Percentiles rank a stretch among this genome's conserved stretches.
phyloP scores from a whole-genome alignment of 1,140 invertebrate genomes.

The Acromyrmex echinatior region DNA sequence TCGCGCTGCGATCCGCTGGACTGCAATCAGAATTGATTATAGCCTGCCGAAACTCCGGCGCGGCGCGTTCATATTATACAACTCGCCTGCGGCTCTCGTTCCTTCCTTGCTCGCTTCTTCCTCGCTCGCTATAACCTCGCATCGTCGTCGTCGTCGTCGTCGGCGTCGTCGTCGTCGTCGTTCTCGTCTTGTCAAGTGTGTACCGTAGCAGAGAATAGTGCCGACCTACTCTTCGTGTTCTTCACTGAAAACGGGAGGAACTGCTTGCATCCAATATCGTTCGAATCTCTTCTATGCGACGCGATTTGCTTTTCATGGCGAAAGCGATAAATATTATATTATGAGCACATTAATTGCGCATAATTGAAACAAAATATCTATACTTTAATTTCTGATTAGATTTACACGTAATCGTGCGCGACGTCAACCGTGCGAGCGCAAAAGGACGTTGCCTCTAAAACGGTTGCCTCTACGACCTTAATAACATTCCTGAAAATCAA shows the following conservation, averaged over 20 bases:
- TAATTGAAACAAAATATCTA: constrained; percentile 1
- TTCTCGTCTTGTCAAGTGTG: constrained; percentile 63
- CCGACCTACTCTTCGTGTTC: constrained; percentile 33
- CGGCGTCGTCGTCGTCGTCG: constrained; percentile 27
- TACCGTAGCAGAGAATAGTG: constrained; percentile 58
- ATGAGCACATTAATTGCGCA: constrained; percentile 23
- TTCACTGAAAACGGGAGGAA: constrained; percentile 47
- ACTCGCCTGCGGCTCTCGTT: constrained; percentile 80
- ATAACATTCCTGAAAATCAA: constrained; percentile 32
- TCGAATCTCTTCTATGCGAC: constrained; percentile 16
- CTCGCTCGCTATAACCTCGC: constrained; percentile 62
- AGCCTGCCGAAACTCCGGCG: constrained; percentile 86
- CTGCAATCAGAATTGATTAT: constrained; percentile 87
- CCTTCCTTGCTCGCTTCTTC: constrained; percentile 68
- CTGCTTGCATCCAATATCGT: constrained; percentile 34
- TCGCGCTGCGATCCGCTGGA: constrained; percentile 82
- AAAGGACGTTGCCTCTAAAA: constrained; percentile 3
- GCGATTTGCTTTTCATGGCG: constrained; percentile 15
- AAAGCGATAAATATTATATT: constrained; percentile 32
- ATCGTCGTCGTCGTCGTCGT: constrained; percentile 48
- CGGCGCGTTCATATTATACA: constrained; percentile 84
- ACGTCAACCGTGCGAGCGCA: constrained; percentile 64
- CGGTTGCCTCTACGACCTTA: not conserved
- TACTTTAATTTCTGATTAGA: not conserved
- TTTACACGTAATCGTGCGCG: constrained; percentile 52